A percentile compares a stretch with the other conserved stretches of the same genome.
Conservation (phyloP, 1,140 invertebrate species). For the Adoxophyes honmai region DNA sequence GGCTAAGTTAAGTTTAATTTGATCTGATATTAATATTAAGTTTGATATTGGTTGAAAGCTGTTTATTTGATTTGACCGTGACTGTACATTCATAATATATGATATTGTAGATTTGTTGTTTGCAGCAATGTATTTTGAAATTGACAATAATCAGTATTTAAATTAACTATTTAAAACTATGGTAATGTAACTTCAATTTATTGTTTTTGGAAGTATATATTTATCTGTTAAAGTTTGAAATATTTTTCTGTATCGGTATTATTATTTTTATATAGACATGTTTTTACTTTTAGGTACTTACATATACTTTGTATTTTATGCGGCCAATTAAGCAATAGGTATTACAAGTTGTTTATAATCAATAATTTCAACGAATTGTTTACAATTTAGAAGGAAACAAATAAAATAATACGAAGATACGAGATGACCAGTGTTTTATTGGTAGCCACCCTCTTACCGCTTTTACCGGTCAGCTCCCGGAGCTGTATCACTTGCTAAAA, state of each 20-base stretch:
- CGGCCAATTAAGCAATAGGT: conserved; percentile 43
- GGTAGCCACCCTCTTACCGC: too few relatives aligned
- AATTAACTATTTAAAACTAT: conserved; percentile 37
- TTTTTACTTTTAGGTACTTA: conserved; percentile 46
- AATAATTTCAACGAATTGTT: conserved; percentile 63
- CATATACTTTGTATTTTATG: conserved; percentile 43
- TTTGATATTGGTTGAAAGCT: conserved; percentile 36
- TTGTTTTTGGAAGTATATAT: conserved; percentile 63
- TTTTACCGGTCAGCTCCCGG: too few relatives aligned
- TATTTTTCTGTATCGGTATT: conserved; percentile 55
- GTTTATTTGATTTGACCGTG: conserved; percentile 29
- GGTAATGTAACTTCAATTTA: conserved; percentile 30
- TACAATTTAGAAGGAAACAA: conserved; percentile 59
- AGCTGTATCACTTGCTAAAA: background rate
- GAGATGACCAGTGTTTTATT: conserved; percentile 36
- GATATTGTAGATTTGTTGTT: conserved; percentile 26
- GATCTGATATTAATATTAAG: conserved; percentile 59
- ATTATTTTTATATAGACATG: conserved; percentile 50
- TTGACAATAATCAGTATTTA: conserved; percentile 51
- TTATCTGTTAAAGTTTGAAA: conserved; percentile 64
- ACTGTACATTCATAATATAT: conserved; percentile 43
- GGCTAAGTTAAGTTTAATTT: conserved; percentile 36
- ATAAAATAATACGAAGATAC: conserved; percentile 57
- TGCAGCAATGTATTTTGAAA: conserved; percentile 28
- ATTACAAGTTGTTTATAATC: conserved; percentile 30